phyloP scores from a whole-genome alignment of 1,140 invertebrate species.

The Armadillidium nasatum region DNA sequence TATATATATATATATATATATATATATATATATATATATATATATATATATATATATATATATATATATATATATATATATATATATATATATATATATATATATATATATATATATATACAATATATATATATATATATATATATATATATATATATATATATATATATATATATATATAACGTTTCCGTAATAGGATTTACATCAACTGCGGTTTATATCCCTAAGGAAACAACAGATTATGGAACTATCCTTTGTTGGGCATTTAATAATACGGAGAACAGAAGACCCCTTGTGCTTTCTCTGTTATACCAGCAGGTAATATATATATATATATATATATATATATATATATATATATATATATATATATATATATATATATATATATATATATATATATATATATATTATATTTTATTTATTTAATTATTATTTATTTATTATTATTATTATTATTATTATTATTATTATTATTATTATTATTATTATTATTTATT shows the following conservation, averaged over 20 bases:
- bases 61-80: no score
- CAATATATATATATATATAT: no score
- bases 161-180: neutral
- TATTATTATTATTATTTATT: no score
- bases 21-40: no score
- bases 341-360: neutral
- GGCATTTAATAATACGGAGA: constrained; percentile 68
- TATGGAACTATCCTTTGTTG: constrained; percentile 67
- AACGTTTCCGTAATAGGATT: constrained; percentile 8
- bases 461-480: no score
- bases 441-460: no score
- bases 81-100: neutral
- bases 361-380: constrained; percentile 2
- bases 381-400: constrained; percentile 18
- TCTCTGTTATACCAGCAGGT: constrained; percentile 66
- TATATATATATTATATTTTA: neutral
- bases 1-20: no score
- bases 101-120: constrained; percentile 8
- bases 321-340: neutral
- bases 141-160: constrained; percentile 13
- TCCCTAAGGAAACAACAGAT: constrained; percentile 47
- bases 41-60: no score
- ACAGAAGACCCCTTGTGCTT: constrained; percentile 63
- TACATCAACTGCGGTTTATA: constrained; percentile 50
- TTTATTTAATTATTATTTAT: neutral